Evolutionary conservation across 2,113 vertebrate genomes (phyloP), one percentile per base, ranked within the genome.

Genomic region (Phaethon lepturus): DNA sequence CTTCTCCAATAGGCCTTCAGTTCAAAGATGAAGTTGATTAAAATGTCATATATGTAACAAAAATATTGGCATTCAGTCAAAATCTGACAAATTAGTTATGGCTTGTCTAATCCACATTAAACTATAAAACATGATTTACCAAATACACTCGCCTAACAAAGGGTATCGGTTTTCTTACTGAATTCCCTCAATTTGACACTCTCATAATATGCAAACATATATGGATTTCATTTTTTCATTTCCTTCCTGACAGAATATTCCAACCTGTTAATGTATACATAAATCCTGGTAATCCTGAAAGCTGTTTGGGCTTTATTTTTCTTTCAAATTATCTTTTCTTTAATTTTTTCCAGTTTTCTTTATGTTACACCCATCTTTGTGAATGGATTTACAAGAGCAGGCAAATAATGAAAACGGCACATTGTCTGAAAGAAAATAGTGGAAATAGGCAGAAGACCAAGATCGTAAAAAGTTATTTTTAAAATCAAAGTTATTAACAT

Each of bases 31-130:
- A 79, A 95, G 59, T 86, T 75, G 88, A 90, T 96, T 94, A 94
- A 95, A 95, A 91, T 68, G 53, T 82, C 74, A 53, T 47, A 82
- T 23, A 85, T 25, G 5, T 58, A 91, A 93, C 73, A 91, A 93
- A 80, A 88, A 66, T 83, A 88, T n/a, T 95, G 92, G 86, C 86
- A 72, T 91, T 93, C 84, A 83, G 58, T 97, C 96, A 95, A 91
- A 93, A 85, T 33, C 89, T 87, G 84, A 95, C 94, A 95, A 94
- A 97, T 95, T 89, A 90, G 84, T 93, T 96, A 91, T 82, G 77
- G 84, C 86, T 94, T 86, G 69, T 82, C 74, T 93, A 97, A 97
- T 95, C 80, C 95, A 93, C n/a, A 10, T 91, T 76, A 73, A 78
- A 16, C 83, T 88, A 72, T 91, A 95, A 93, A 97, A 93, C 84